phyloP scores from a whole-genome alignment of 2,797 vertebrate species.

The Myotis vivesi region DNA sequence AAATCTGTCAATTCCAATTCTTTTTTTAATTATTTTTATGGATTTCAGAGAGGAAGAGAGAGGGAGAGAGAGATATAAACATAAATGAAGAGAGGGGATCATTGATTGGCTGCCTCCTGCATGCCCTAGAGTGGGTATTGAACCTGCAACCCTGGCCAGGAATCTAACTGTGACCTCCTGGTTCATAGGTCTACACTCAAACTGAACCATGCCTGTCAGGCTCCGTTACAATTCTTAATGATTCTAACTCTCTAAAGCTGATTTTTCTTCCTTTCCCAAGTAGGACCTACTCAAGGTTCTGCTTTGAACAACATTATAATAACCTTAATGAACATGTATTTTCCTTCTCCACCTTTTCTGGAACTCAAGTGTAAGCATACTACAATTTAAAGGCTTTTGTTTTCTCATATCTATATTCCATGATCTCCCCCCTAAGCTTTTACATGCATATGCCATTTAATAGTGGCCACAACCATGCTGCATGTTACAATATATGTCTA shows the following conservation, averaged over 20 bases:
- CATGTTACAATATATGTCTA: background rate
- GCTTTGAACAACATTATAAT: background rate
- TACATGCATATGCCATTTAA: background rate
- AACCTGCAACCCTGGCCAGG: no score
- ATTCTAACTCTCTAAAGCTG: background rate
- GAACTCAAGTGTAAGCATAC: background rate
- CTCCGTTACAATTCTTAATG: background rate
- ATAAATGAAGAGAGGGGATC: no score
- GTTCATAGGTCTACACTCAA: no score
- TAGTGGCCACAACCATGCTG: background rate
- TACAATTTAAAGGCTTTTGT: background rate
- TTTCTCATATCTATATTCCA: background rate
- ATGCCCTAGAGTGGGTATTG: no score
- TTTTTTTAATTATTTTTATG: no score
- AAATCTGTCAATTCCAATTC: background rate
- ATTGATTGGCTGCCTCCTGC: no score
- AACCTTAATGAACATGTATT: background rate
- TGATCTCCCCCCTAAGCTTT: background rate
- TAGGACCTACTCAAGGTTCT: background rate
- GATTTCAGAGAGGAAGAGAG: no score
- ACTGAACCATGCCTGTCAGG: no score
- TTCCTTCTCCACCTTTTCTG: background rate
- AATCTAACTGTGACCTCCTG: no score
- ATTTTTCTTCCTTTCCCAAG: background rate
- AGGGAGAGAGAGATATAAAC: no score